Evolutionary conservation across 2,797 vertebrate species (phyloP).

Genomic region (Geotrypetes seraphini): DNA sequence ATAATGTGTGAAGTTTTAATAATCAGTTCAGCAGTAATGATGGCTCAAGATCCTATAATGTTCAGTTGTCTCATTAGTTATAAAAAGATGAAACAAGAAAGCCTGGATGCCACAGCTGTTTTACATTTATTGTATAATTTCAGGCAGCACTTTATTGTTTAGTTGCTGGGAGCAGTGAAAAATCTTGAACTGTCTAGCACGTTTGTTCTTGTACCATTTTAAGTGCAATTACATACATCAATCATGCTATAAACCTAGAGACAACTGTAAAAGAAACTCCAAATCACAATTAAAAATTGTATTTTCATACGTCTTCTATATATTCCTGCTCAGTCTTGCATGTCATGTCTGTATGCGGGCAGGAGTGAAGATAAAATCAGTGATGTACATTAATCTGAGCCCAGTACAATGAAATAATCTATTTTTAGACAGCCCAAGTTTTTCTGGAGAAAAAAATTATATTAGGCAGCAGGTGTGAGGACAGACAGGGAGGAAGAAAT

Average conservation of each 20-base stretch:
- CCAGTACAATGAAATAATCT: background rate
- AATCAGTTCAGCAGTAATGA: too few relatives aligned
- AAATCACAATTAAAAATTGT: background rate
- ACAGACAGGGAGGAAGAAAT: too few relatives aligned
- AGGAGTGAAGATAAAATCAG: too few relatives aligned
- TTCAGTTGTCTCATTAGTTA: too few relatives aligned
- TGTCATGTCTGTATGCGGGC: background rate
- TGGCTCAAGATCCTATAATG: too few relatives aligned
- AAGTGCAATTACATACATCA: background rate
- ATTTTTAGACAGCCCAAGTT: background rate
- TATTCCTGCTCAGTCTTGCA: background rate
- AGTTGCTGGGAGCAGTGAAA: background rate
- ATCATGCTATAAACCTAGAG: constrained; percentile 1
- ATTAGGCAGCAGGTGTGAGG: too few relatives aligned
- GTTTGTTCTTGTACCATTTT: constrained; percentile 1
- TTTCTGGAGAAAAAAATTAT: background rate
- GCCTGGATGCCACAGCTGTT: too few relatives aligned
- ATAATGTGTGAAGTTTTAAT: too few relatives aligned
- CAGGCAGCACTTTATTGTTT: constrained; percentile 4
- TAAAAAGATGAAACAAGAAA: too few relatives aligned
- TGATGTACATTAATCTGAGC: too few relatives aligned
- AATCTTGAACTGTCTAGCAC: background rate
- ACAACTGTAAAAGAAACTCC: background rate
- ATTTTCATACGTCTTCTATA: background rate
- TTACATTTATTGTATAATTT: background rate